phyloP scores from a whole-genome alignment of 2,113 vertebrate species.

The Lynx canadensis region DNA sequence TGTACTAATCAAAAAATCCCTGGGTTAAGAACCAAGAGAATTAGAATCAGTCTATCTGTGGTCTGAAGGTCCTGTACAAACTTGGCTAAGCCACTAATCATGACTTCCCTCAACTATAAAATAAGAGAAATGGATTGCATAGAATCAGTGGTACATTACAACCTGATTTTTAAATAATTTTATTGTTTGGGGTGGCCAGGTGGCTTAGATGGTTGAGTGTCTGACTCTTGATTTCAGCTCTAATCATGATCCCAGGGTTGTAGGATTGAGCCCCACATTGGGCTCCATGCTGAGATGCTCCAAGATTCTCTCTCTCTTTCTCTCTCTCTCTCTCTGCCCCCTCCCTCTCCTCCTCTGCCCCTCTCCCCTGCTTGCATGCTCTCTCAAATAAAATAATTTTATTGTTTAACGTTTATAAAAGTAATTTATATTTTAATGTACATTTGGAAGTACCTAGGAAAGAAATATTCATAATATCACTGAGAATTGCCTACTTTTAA shows the following conservation, averaged over 20 bases:
- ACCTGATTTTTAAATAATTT: neutral
- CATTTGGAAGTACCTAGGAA: neutral
- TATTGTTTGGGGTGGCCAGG: neutral
- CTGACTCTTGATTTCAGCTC: no score
- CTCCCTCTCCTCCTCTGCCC: no score
- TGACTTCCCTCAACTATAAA: neutral
- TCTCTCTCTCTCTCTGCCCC: no score
- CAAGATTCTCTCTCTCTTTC: no score
- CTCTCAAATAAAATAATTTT: neutral
- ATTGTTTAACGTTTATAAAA: neutral
- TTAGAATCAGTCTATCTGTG: neutral
- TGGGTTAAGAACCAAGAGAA: neutral
- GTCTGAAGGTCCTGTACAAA: neutral
- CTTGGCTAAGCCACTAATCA: neutral
- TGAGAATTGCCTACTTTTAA: neutral
- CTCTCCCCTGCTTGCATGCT: no score
- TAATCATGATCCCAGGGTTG: no score
- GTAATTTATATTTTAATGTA: neutral
- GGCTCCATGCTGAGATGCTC: no score
- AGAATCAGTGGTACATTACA: neutral
- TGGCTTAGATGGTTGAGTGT: no score
- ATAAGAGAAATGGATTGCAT: neutral
- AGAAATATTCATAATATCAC: neutral
- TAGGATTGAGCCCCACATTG: no score
- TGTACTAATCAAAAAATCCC: neutral